These are phyloP conservation scores for Megalops atlanticus DNA, from an alignment of 2,113 vertebrate genomes.

Conservation along the genomic window DNA sequence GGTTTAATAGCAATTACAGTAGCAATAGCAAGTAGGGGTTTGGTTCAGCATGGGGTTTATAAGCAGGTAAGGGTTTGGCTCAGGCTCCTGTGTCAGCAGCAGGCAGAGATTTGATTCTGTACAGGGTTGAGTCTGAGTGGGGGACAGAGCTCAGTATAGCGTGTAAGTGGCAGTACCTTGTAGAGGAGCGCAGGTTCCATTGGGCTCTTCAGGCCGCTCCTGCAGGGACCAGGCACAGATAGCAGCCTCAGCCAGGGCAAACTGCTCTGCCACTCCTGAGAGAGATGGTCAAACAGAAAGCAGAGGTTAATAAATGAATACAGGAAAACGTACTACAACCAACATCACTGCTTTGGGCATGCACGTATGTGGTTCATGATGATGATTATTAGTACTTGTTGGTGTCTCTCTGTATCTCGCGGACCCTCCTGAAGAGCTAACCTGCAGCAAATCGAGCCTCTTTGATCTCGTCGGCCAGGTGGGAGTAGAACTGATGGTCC, in stretches of 20 bases:
- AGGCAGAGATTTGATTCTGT: no score
- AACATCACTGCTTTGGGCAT: not conserved
- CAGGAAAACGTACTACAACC: not conserved
- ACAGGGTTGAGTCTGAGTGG: no score
- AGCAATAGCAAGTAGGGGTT: no score
- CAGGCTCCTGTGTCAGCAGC: no score
- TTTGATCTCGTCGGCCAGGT: conserved; percentile 81
- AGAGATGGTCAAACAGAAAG: not conserved
- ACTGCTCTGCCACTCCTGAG: conserved; percentile 85
- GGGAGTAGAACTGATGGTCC: conserved; percentile 77
- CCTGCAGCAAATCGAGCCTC: conserved; percentile 89
- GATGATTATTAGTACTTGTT: not conserved
- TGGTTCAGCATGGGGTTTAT: no score
- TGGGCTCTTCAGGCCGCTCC: conserved; percentile 64
- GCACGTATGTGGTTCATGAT: not conserved
- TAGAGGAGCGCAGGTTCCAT: conserved; percentile 51
- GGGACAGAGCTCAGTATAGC: no score
- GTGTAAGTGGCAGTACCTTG: conserved; percentile 66
- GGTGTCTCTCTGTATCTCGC: not conserved
- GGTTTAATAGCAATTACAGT: no score
- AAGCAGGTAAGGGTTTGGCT: not conserved
- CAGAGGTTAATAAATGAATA: not conserved
- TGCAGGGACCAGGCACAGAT: conserved; percentile 79
- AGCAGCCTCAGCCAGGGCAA: conserved; percentile 82
- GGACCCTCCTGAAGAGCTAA: conserved; percentile 45